These are phyloP conservation scores for Dermochelys coriacea DNA, from an alignment of 2,797 vertebrate genomes.

Conservation along the genomic window DNA sequence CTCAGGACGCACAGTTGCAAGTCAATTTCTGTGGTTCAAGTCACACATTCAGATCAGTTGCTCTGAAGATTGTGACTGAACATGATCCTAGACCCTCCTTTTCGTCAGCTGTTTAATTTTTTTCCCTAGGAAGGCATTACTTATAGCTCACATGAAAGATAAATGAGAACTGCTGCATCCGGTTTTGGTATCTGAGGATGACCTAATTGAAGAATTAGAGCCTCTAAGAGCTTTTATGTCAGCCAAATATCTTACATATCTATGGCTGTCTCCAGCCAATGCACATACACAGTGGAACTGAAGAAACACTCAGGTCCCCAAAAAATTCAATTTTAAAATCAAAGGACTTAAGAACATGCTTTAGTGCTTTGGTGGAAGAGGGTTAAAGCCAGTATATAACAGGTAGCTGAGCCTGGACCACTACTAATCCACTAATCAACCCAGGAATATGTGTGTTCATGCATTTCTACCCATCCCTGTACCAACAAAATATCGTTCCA, in stretches of 20 bases:
- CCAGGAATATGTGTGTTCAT: neutral
- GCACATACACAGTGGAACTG: neutral
- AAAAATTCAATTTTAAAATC: neutral
- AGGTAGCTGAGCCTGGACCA: neutral
- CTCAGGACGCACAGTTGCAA: neutral
- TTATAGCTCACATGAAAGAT: neutral
- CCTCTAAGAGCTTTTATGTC: neutral
- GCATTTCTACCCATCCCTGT: neutral
- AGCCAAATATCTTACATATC: neutral
- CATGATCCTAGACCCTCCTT: neutral
- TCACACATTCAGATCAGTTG: neutral
- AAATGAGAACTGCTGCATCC: neutral
- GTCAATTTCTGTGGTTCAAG: neutral
- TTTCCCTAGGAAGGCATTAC: neutral
- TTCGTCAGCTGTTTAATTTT: neutral
- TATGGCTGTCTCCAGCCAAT: neutral
- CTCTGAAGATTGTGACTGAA: neutral
- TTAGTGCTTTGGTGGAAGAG: neutral
- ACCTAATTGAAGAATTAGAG: neutral
- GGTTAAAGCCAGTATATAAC: neutral
- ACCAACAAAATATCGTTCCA: neutral
- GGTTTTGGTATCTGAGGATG: neutral
- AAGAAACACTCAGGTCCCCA: neutral
- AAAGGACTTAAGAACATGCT: neutral
- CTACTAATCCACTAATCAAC: neutral